Conservation (phyloP, 2,797 vertebrate genomes). For the Peromyscus melanophrys region DNA sequence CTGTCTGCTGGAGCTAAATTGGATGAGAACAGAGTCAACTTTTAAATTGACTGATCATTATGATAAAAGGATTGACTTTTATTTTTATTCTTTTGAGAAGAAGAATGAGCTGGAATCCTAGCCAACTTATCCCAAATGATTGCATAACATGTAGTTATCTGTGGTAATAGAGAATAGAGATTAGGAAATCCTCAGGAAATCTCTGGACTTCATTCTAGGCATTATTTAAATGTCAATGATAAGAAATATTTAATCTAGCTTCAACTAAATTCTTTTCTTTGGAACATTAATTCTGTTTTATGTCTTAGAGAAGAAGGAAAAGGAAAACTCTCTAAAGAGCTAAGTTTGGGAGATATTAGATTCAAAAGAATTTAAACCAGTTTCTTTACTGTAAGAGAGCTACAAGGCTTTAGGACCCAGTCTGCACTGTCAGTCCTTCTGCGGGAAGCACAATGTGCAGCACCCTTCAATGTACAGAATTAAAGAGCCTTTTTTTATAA, state of each 20-base stretch:
- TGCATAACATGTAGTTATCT: constrained; percentile 69
- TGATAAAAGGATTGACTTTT: constrained; percentile 74
- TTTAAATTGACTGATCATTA: constrained; percentile 72
- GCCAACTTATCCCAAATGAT: constrained; percentile 60
- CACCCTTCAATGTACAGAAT: neutral
- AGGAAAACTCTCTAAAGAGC: constrained; percentile 64
- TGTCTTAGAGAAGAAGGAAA: constrained; percentile 49
- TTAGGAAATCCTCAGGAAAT: constrained; percentile 73
- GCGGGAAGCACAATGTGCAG: neutral
- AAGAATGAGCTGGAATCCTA: constrained; percentile 65
- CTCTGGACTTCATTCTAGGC: constrained; percentile 66
- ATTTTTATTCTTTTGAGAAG: constrained; percentile 79
- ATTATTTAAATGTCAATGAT: constrained; percentile 79
- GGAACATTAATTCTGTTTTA: constrained; percentile 77
- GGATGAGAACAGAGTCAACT: constrained; percentile 65
- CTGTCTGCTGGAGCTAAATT: neutral
- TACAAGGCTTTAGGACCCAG: constrained; percentile 53
- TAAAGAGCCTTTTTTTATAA: constrained; percentile 6
- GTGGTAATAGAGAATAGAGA: constrained; percentile 60
- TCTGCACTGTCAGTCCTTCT: constrained; percentile 37
- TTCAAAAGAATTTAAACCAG: constrained; percentile 69
- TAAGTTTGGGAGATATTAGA: constrained; percentile 63
- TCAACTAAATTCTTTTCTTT: constrained; percentile 72
- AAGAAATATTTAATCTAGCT: constrained; percentile 81
- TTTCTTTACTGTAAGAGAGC: constrained; percentile 58